Percentiles rank a stretch among this genome's conserved stretches.
Evolutionary conservation across 2,797 vertebrate species (phyloP).

Genomic region (Gastrophryne carolinensis): DNA sequence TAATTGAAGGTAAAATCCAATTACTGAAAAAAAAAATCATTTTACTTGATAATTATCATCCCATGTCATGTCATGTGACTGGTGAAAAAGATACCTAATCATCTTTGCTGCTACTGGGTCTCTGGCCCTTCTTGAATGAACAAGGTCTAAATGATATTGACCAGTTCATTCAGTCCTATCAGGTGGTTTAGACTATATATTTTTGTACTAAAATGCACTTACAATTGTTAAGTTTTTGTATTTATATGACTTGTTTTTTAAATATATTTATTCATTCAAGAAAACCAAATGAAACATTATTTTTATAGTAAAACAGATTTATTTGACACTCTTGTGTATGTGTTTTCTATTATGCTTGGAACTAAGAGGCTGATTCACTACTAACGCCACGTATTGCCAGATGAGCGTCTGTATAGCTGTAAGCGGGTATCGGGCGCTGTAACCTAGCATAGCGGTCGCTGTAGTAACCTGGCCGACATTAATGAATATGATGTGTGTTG

Average conservation of each 20-base stretch:
- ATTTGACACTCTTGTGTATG: conserved; percentile 27
- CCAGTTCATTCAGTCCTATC: neutral
- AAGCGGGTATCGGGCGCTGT: too few species aligned
- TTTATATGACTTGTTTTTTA: conserved; percentile 29
- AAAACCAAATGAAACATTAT: conserved; percentile 12
- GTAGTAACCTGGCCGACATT: too few species aligned
- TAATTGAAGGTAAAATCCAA: too few species aligned
- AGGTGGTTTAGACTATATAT: neutral
- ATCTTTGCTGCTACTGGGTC: conserved; percentile 7
- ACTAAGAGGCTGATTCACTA: too few species aligned
- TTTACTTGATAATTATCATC: neutral
- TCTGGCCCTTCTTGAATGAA: neutral
- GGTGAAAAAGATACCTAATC: neutral
- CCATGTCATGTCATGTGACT: neutral
- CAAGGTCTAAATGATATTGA: neutral
- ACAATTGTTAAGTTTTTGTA: conserved; percentile 6
- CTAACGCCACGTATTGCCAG: too few species aligned
- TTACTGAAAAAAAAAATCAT: too few species aligned
- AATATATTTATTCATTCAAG: conserved; percentile 42
- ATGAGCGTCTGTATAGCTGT: too few species aligned
- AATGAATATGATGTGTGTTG: too few species aligned
- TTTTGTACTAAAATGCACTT: conserved; percentile 24
- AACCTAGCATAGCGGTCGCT: too few species aligned
- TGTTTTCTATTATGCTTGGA: too few species aligned
- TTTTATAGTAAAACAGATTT: conserved; percentile 46